A percentile compares a stretch with the other conserved stretches of the same genome.
Conservation (phyloP, 2,888 invertebrate genomes). For the Lottia gigantea region DNA sequence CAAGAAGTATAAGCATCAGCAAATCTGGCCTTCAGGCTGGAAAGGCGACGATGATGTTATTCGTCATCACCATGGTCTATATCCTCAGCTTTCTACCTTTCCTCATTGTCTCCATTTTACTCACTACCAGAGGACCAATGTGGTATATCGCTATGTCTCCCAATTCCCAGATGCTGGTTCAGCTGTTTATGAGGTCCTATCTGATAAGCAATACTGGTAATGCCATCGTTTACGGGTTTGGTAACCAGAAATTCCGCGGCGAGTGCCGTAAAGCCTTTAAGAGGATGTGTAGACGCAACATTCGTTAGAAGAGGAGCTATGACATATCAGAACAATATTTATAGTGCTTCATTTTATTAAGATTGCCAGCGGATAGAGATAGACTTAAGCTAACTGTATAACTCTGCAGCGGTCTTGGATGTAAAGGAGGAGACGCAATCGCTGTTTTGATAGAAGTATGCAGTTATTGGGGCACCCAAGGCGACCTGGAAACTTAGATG, state of each 20-base stretch:
- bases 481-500: too few relatives aligned
- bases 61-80: conserved; percentile 41
- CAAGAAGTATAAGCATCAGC: not conserved
- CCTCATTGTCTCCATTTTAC: conserved; percentile 37
- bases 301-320: conserved; percentile 14
- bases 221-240: conserved; percentile 47
- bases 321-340: not conserved
- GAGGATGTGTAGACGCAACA: not conserved
- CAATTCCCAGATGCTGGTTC: conserved; percentile 33
- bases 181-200: conserved; percentile 44
- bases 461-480: too few relatives aligned
- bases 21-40: conserved; percentile 27
- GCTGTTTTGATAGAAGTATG: too few relatives aligned
- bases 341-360: too few relatives aligned
- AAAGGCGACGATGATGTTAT: conserved; percentile 43
- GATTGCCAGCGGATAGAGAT: too few relatives aligned
- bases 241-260: conserved; percentile 37
- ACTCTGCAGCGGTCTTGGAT: too few relatives aligned
- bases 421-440: too few relatives aligned
- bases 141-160: conserved; percentile 24
- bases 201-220: conserved; percentile 45
- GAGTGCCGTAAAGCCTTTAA: conserved; percentile 1
- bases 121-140: conserved; percentile 31
- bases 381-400: too few relatives aligned
- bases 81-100: conserved; percentile 46